Conservation (phyloP, 2,888 invertebrate species). For the Galerucella pusilla region DNA sequence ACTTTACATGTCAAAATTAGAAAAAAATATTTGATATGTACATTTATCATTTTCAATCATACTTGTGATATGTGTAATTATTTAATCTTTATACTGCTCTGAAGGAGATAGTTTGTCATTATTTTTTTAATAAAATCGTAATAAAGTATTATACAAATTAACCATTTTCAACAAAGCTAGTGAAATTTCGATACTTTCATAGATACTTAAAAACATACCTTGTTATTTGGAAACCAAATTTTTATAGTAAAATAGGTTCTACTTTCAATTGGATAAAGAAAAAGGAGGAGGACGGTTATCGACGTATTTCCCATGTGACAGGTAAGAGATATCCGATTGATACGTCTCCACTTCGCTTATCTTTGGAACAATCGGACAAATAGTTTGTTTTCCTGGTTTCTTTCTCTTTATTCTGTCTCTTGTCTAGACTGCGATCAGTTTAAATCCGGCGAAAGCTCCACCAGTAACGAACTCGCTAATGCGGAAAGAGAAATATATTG, state of each 20-base stretch:
- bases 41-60: too few species aligned
- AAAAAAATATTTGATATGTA: too few species aligned
- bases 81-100: too few species aligned
- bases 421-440: conserved; percentile 53
- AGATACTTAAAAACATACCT: too few species aligned
- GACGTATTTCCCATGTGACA: conserved; percentile 31
- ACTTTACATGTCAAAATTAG: too few species aligned
- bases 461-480: conserved; percentile 12
- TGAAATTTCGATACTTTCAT: too few species aligned
- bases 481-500: background rate
- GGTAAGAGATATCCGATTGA: conserved; percentile 54
- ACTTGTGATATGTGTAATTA: too few species aligned
- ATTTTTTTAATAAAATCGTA: too few species aligned
- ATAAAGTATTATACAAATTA: too few species aligned
- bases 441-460: conserved; percentile 11
- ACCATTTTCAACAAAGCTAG: too few species aligned
- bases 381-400: conserved; percentile 50
- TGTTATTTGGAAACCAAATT: too few species aligned
- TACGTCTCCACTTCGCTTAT: conserved; percentile 52
- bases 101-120: too few species aligned
- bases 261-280: background rate
- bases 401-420: conserved; percentile 34
- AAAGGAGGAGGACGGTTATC: conserved; percentile 22
- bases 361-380: conserved; percentile 53
- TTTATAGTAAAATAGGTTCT: background rate